These are phyloP conservation scores for Euzetes globulus DNA, from an alignment of 2,888 invertebrate genomes.

Conservation along the genomic window DNA sequence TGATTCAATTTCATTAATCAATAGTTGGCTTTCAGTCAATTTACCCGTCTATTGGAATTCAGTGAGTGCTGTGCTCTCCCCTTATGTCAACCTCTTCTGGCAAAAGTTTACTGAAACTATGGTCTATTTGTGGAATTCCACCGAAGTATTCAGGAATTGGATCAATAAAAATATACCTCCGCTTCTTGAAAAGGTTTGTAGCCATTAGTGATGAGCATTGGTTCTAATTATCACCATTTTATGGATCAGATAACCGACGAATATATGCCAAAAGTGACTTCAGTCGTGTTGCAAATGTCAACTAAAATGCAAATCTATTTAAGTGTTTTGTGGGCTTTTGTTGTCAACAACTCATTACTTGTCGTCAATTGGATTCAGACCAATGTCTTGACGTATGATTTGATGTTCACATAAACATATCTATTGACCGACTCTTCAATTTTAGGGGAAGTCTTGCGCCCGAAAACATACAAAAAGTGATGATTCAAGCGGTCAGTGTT, in stretches of 20 bases:
- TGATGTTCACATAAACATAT: background rate
- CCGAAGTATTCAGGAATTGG: slow-evolving; percentile 43
- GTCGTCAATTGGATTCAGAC: slow-evolving; percentile 27
- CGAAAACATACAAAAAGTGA: slow-evolving; percentile 19
- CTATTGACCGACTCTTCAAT: background rate
- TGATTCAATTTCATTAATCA: background rate
- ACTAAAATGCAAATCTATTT: background rate
- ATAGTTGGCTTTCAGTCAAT: slow-evolving; percentile 37
- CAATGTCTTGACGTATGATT: slow-evolving; percentile 34
- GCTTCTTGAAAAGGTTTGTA: slow-evolving; percentile 41
- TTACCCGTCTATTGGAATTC: slow-evolving; percentile 43
- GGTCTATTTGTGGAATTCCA: slow-evolving; percentile 43
- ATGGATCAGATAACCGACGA: slow-evolving; percentile 34
- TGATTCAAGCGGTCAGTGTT: slow-evolving; percentile 1
- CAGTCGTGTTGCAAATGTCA: background rate
- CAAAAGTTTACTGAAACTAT: slow-evolving; percentile 42
- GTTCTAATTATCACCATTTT: background rate
- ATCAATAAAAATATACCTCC: slow-evolving; percentile 41
- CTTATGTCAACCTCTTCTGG: slow-evolving; percentile 44
- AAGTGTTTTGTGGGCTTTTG: background rate
- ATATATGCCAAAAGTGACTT: background rate
- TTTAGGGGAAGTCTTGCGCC: slow-evolving; percentile 25
- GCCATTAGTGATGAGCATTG: background rate
- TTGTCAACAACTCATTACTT: background rate
- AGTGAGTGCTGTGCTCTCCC: slow-evolving; percentile 43